Evolutionary conservation across 2,888 invertebrate species (phyloP), one percentile per base, ranked within the genome.

Genomic region (Aethes cnicana): DNA sequence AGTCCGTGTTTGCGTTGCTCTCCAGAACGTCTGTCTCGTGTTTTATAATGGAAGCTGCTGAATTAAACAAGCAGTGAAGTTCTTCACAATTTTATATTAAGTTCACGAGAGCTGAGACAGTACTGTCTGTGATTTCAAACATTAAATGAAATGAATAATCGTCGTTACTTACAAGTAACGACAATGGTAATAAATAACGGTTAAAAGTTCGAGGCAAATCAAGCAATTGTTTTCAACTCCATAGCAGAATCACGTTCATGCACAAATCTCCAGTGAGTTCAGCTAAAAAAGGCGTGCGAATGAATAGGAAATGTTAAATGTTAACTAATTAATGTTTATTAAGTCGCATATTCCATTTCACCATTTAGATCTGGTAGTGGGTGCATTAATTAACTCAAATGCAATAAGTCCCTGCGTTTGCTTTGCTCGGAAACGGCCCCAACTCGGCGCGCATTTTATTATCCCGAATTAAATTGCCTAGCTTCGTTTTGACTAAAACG

Each of bases 1-100:
- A 87, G 85, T 87, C 80, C 72, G 75, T 79, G 84, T 86, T 86
- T 88, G 83, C 82, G 68, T 72, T 79, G 77, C 85, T 79, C 84
- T 85, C 74, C 66, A 81, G 77, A 76, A 77, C 74, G 77, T 72
- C 80, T 77, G 80, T 81, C 82, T 74, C 76, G 75, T 79, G 76
- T 84, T 84, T 82, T 84, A 85, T 81, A 82, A 85, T 81, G 71
- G 74, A 74, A 77, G 77, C 80, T 73, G 57, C 69, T 81, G 82
- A 85, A 82, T 84, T 83, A 84, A 83, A 72, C 76, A 79, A 81
- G 77, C 71, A 78, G 73, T 63, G 61, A 63, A 59, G 63, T 61
- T 64, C 60, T 60, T 58, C 63, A 60, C 58, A 63, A 61, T 64
- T 61, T 48, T 53, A 36, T 42, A 47, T 53, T 47, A 53, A 47